A percentile compares a stretch with the other conserved stretches of the same genome.
Conservation (phyloP, 2,888 invertebrate genomes). For the Eilema sororculum region DNA sequence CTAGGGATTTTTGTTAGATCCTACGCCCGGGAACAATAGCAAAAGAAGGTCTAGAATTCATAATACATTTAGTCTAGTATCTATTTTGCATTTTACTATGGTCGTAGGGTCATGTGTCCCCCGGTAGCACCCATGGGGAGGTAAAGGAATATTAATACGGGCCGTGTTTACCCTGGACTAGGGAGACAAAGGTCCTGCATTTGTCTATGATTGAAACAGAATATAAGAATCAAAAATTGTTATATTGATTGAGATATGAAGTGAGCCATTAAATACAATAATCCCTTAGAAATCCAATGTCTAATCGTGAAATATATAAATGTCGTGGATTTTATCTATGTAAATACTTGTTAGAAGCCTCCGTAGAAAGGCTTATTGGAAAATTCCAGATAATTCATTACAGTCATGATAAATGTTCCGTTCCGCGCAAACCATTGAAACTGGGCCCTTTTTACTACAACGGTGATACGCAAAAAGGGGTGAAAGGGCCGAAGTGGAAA, state of each 20-base stretch:
- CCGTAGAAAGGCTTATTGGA: constrained; percentile 72
- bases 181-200: too few relatives aligned
- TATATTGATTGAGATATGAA: not conserved
- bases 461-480: constrained; percentile 85
- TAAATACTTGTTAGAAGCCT: constrained; percentile 35
- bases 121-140: too few relatives aligned
- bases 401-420: constrained; percentile 83
- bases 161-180: too few relatives aligned
- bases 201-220: not conserved
- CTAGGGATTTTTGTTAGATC: not conserved
- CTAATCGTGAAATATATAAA: constrained; percentile 32
- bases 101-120: too few relatives aligned
- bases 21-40: not conserved
- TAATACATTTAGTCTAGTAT: not conserved
- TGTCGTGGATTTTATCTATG: constrained; percentile 28
- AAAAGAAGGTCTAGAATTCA: not conserved
- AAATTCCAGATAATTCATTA: constrained; percentile 84
- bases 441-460: constrained; percentile 82
- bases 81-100: not conserved
- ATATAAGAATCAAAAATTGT: not conserved
- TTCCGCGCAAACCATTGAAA: constrained; percentile 77
- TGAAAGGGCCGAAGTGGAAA: constrained; percentile 73
- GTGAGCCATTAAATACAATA: not conserved
- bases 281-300: constrained; percentile 27
- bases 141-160: too few relatives aligned